phyloP scores from a whole-genome alignment of 2,797 vertebrate genomes.

The Lepus oiostolus region DNA sequence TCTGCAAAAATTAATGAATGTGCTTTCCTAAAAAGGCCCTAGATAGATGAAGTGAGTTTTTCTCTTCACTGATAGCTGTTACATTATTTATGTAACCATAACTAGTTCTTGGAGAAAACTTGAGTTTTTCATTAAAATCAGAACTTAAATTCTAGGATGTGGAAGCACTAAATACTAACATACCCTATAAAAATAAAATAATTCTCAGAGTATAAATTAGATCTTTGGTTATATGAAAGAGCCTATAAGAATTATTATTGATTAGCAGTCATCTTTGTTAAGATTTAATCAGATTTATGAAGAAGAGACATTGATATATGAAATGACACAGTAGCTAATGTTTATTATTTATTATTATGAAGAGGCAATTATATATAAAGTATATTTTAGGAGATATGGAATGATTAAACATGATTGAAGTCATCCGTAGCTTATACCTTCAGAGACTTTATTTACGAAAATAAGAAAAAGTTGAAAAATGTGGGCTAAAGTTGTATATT shows the following conservation, averaged over 20 bases:
- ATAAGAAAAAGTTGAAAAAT: constrained; percentile 9
- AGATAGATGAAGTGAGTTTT: neutral
- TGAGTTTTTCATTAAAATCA: constrained; percentile 12
- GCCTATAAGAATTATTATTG: neutral
- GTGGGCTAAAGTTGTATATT: neutral
- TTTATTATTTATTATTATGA: neutral
- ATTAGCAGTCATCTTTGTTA: neutral
- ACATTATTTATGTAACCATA: neutral
- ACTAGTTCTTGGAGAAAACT: neutral
- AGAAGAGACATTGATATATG: neutral
- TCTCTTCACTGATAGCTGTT: neutral
- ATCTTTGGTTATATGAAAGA: neutral
- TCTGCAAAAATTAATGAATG: neutral
- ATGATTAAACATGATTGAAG: neutral
- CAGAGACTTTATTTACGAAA: neutral
- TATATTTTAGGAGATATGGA: neutral
- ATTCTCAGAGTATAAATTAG: neutral
- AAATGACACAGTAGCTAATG: neutral
- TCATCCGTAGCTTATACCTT: neutral
- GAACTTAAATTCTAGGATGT: neutral
- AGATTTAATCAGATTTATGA: neutral
- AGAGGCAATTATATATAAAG: neutral
- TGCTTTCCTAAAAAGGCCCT: neutral
- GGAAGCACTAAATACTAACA: neutral
- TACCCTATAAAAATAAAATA: neutral